Evolutionary conservation across 1,140 invertebrate species (phyloP), one percentile per base, ranked within the genome.

Genomic region (Bombus consobrinus): DNA sequence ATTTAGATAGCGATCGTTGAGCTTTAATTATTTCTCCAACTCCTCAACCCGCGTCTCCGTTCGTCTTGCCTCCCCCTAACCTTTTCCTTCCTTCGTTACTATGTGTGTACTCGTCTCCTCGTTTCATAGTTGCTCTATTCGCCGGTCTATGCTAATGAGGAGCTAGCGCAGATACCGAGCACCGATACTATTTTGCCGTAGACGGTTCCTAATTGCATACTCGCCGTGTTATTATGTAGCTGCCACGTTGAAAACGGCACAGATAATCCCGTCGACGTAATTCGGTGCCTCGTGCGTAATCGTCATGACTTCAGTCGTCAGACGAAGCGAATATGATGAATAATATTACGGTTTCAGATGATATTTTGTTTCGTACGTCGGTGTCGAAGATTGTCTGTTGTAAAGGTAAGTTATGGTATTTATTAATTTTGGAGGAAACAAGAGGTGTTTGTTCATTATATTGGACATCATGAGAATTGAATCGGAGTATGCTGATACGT

Each of bases 1-100:
- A 91, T 90, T 90, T 87, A 88, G 91, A 92, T 91, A 92, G 34
- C 81, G 81, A 92, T 92, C 91, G 76, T 80, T 72, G 81, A 57
- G 79, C 57, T 91, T 91, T 91, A 90, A 89, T 91, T 91, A 91
- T 91, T 89, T 87, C 82, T 75, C 79, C 80, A 74, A n/a, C 76
- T 66, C 76, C 41, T 53, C 47, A 53, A 53, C 47, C 47, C 47
- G 6, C 47, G 47, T 53, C 47, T 43, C 15, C 18, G 3, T 64
- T 41, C 18, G 32, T 25, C 28, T 34, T 18, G 28, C 32, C 15
- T n/a, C 10, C 22, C 32, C 41, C 43, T 22, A 34, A 4, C 10
- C 37, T 71, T 9, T 25, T n/a, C 37, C 39, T 6, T 32, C 59
- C 25, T 25, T 62, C 28, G 59, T 28, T 62, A 62, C 28, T n/a